A percentile compares a stretch with the other conserved stretches of the same genome.
These are phyloP conservation scores for Proisotoma minuta DNA, from an alignment of 2,888 invertebrate genomes.

Conservation along the genomic window DNA sequence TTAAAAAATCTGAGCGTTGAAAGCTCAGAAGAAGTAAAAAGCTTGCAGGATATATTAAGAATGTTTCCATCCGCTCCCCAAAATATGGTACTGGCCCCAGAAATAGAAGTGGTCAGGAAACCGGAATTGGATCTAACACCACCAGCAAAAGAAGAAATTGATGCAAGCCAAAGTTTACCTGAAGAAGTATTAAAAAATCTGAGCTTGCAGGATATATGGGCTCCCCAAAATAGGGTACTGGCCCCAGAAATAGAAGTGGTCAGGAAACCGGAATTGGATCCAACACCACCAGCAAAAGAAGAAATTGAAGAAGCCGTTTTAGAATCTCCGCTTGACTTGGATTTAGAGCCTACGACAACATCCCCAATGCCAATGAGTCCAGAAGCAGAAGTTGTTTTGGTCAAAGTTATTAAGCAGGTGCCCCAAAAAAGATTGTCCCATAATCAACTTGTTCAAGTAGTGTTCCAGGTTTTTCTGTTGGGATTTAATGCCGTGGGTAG, in stretches of 20 bases:
- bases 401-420: neutral
- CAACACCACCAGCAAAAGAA: neutral
- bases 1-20: neutral
- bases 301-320: neutral
- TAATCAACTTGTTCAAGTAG: conserved; percentile 27
- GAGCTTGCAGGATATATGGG: neutral
- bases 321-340: neutral
- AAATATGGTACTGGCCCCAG: neutral
- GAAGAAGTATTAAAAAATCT: neutral
- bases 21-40: neutral
- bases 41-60: neutral
- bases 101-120: too few relatives aligned
- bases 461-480: conserved; percentile 29
- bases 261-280: neutral
- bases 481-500: conserved; percentile 24
- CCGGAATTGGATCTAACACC: neutral
- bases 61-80: neutral
- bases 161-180: neutral
- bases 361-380: neutral
- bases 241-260: too few relatives aligned
- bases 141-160: neutral
- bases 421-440: conserved; percentile 16
- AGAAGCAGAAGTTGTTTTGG: neutral
- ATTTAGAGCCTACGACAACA: conserved; percentile 13
- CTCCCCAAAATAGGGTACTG: neutral